Evolutionary conservation across 2,888 invertebrate genomes (phyloP).

Genomic region (Rosalia funebris): DNA sequence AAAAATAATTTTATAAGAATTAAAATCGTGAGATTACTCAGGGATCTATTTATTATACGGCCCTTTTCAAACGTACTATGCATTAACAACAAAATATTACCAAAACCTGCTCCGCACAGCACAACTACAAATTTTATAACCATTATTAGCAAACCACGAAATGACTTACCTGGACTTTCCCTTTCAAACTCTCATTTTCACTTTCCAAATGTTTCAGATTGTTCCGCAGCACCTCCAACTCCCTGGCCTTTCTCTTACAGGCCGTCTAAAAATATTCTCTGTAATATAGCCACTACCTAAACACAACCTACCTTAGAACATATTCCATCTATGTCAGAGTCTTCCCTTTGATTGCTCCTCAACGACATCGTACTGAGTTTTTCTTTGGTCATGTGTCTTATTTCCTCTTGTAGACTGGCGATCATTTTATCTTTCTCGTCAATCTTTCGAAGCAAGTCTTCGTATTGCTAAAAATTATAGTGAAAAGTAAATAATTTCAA

Average conservation of each 20-base stretch:
- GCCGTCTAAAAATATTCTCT: conserved; percentile 52
- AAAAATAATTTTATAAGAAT: no score
- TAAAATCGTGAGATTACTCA: no score
- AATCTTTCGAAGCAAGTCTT: conserved; percentile 54
- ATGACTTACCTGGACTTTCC: conserved; percentile 66
- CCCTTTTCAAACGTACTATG: no score
- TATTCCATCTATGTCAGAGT: conserved; percentile 45
- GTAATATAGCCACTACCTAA: conserved; percentile 12
- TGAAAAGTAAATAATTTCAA: no score
- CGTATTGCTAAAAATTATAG: conserved; percentile 33
- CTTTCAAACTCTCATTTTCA: conserved; percentile 70
- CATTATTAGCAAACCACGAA: no score
- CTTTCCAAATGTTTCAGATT: conserved; percentile 70
- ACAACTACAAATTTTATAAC: no score
- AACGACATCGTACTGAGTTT: conserved; percentile 62
- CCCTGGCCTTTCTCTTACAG: conserved; percentile 64
- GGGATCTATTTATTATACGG: no score
- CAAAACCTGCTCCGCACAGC: no score
- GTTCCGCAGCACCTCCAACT: conserved; percentile 67
- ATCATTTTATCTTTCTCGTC: conserved; percentile 62
- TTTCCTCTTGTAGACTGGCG: conserved; percentile 62
- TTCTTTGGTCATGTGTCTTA: conserved; percentile 62
- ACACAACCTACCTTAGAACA: conserved; percentile 50
- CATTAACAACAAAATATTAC: no score
- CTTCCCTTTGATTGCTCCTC: conserved; percentile 51